These are phyloP conservation scores for Manis javanica DNA, from an alignment of 2,797 vertebrate genomes.

Conservation along the genomic window DNA sequence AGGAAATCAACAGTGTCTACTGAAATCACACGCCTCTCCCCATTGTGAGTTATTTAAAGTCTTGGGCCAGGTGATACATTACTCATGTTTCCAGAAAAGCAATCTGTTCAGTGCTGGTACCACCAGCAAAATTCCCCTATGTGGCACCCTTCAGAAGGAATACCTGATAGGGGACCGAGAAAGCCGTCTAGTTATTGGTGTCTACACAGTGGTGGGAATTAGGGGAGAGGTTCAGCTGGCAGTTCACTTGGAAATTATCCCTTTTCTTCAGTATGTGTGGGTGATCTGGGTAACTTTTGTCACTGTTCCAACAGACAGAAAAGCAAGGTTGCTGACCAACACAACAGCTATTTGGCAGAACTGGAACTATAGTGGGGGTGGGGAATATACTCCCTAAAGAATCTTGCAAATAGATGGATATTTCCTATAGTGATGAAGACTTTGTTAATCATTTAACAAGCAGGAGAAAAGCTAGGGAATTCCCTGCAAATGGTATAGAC, in stretches of 20 bases:
- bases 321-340: background rate
- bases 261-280: background rate
- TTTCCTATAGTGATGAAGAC: background rate
- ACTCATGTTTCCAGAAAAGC: background rate
- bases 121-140: background rate
- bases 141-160: background rate
- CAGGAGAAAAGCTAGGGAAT: background rate
- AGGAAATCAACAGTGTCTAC: background rate
- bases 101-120: background rate
- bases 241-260: background rate
- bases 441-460: background rate
- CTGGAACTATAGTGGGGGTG: background rate
- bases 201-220: background rate
- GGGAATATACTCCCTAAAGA: background rate
- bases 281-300: background rate
- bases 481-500: background rate
- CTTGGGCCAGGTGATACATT: background rate
- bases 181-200: background rate
- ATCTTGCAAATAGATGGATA: background rate
- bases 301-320: background rate
- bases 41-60: background rate
- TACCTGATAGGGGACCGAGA: background rate
- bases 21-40: rapidly evolving
- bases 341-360: background rate
- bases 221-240: background rate